Base-by-base conservation (phyloP, 2,113 vertebrate species). In the Sylvilagus bachmani region DNA sequence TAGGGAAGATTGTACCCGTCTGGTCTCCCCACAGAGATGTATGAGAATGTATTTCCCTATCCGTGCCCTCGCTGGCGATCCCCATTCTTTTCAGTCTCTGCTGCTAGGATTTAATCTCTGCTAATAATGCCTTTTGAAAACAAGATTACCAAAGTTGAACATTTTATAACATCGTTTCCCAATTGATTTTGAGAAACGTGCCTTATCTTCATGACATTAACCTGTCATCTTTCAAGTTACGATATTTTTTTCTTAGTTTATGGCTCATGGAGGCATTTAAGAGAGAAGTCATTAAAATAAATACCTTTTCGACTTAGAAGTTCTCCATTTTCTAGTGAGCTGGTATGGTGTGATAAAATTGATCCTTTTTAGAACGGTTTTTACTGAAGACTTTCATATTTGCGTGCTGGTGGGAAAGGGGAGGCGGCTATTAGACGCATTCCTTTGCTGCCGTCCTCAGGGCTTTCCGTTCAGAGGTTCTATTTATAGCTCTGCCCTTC, bases 401-500 rank as follows among this genome's bases (percentile, higher is more conserved):
- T 94, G 55, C 86, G 89, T 71, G 70, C 83, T 89, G 31, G 89
- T 73, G 94, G 70, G 83, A 89, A 92, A 96, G 82, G 75, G 53
- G 82, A 89, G 86, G 83, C 3, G 6, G 70, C 82, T 93, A 96
- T 96, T 97, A 94, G 92, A 88, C 83, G 73, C 25, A 51, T 94
- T 93, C 51, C 75, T 89, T 94, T 89, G 67, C 93, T 95, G 90
- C 81, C 49, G 89, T 94, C 89, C 84, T 90, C 21, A 5, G 91
- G 91, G 93, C 86, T 97, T 95, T 95, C 77, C 33, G 85, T 95
- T 95, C 77, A 44, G 85, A 51, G 61, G 31, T 85, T 95, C 93
- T 96, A 96, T 95, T 96, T 96, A 96, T 96, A 95, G 93, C 91
- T 92, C 94, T 81, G 58, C 83, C 88, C 94, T 95, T 93, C 81